A percentile compares a stretch with the other conserved stretches of the same genome.
Evolutionary conservation across 2,797 vertebrate species (phyloP).

Genomic region (Neoniphon sammara): DNA sequence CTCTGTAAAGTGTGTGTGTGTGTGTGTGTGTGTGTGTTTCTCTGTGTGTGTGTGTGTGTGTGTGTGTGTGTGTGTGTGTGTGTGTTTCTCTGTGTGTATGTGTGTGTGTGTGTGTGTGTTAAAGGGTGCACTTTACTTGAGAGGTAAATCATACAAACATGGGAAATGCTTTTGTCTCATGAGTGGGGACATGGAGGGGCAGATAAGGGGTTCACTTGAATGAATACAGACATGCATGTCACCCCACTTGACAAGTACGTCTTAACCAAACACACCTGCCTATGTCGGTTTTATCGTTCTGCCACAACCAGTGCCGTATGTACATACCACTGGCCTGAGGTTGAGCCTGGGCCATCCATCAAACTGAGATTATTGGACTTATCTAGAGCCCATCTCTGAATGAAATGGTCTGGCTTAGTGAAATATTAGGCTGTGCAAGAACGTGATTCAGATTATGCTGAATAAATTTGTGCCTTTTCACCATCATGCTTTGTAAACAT

Average conservation of each 20-base stretch:
- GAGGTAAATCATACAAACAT: slow-evolving; percentile 81
- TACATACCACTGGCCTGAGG: slow-evolving; percentile 79
- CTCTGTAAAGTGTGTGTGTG: neutral
- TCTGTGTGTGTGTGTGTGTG: slow-evolving; percentile 2
- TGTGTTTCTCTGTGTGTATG: neutral
- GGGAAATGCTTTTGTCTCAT: slow-evolving; percentile 80
- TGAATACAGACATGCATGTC: slow-evolving; percentile 82
- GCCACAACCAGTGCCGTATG: slow-evolving; percentile 76
- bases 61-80: slow-evolving; percentile 2
- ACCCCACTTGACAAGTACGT: slow-evolving; percentile 83
- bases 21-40: slow-evolving; percentile 3
- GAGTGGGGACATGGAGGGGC: slow-evolving; percentile 78
- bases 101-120: neutral
- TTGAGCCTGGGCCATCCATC: slow-evolving; percentile 79
- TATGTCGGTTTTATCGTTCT: slow-evolving; percentile 78
- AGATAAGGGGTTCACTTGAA: slow-evolving; percentile 86
- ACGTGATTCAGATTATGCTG: slow-evolving; percentile 72
- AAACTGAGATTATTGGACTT: slow-evolving; percentile 81
- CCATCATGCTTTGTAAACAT: slow-evolving; percentile 62
- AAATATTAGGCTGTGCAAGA: slow-evolving; percentile 80
- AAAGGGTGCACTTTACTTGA: slow-evolving; percentile 65
- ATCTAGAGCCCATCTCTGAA: slow-evolving; percentile 83
- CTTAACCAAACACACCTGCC: slow-evolving; percentile 87
- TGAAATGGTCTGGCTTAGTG: slow-evolving; percentile 78
- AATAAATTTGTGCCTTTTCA: slow-evolving; percentile 62